Evolutionary conservation across 2,113 vertebrate species (phyloP).

Genomic region (Xiphorhynchus elegans): DNA sequence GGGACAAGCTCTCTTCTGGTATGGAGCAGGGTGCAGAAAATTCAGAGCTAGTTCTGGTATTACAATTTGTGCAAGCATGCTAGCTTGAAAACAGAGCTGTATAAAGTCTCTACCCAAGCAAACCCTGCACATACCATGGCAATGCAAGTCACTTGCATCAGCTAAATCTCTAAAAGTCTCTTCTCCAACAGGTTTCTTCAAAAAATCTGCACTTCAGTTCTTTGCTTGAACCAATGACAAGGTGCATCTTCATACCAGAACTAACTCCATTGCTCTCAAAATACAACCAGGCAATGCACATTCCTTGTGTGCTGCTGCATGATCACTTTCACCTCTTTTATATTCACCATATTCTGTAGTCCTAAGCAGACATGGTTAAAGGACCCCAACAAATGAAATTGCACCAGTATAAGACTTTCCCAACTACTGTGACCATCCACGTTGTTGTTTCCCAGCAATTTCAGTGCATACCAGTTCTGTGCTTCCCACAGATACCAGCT

Average conservation of each 20-base stretch:
- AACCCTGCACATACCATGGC: not conserved
- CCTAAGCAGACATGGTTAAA: not conserved
- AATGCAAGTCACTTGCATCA: not conserved
- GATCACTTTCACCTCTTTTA: not conserved
- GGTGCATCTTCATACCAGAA: not conserved
- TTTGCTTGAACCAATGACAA: not conserved
- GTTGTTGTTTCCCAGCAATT: not conserved
- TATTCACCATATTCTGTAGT: too few species aligned
- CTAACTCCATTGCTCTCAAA: not conserved
- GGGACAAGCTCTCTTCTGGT: not conserved
- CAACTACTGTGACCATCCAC: not conserved
- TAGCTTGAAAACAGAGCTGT: not conserved
- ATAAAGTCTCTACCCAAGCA: not conserved
- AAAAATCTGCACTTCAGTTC: not conserved
- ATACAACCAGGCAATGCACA: rapidly evolving
- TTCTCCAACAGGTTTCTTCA: not conserved
- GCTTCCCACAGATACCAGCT: not conserved
- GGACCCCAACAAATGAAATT: not conserved
- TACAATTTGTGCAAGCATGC: not conserved
- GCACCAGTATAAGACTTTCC: not conserved
- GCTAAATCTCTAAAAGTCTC: not conserved
- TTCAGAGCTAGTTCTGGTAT: not conserved
- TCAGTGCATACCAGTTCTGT: too few species aligned
- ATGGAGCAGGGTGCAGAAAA: not conserved
- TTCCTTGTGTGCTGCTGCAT: not conserved